Base-by-base conservation (phyloP, 2,113 vertebrate genomes). In the Columbina picui region DNA sequence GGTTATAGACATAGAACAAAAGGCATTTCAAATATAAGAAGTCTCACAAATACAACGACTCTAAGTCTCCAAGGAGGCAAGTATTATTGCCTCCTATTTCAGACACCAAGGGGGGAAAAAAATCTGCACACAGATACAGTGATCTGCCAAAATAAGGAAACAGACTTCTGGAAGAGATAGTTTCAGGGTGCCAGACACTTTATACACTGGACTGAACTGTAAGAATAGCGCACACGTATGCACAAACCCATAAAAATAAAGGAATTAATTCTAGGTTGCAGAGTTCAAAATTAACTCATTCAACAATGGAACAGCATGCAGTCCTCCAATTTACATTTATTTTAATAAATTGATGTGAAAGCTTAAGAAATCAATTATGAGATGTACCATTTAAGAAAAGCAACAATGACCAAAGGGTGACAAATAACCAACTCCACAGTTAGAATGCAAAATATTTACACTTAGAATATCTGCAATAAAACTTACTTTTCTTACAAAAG, bases 401-500 rank as follows among this genome's bases (percentile, higher is more conserved):
- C 8, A 56, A 2, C 52, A 81, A 23, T 3, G n/a, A 43, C 19
- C 7, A 63, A 38, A 82, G 61, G 17, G 70, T 26, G n/a, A 55
- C 0, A 1, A 87, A 39, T 19, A 56, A 69, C 9, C 30, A 84
- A 57, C 13, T 75, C 32, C 52, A 43, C 61, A 78, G 34, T 53
- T 56, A 71, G 29, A 71, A 34, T 56, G 26, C 0, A 9, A 61
- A 78, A 60, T 56, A 75, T 19, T 39, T 32, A 27, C 26, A 73
- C 7, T 59, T 80, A 82, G 79, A 74, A 61, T 53, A 88, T 14
- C 81, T 94, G 49, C 43, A 69, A 74, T 11, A 38, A 91, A 91
- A 96, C 83, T 98, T 98, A 98, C 98, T 98, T 99, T 99, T 94
- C 98, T 94, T 83, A 98, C 98, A 94, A 98, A 97, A 5, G 98